Percentiles rank a stretch among this genome's conserved stretches.
These are phyloP conservation scores for Mesorhabditis spiculigera DNA, from an alignment of 2,888 invertebrate genomes.

Conservation along the genomic window DNA sequence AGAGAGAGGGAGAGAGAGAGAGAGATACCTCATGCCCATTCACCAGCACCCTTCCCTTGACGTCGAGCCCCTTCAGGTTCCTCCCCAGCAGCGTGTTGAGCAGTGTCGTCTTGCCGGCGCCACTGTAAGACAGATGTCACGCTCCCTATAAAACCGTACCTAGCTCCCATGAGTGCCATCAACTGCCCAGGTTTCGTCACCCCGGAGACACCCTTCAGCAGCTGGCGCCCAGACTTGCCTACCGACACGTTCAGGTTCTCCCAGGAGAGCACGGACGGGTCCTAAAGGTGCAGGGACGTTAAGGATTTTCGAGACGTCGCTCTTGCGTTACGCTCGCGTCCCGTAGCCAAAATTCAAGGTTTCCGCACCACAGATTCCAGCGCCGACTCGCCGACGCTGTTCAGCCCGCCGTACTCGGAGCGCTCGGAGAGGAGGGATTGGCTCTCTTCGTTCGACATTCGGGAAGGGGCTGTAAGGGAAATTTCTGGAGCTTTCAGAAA, in stretches of 20 bases:
- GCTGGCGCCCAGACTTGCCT: slow-evolving; percentile 16
- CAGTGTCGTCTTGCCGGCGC: slow-evolving; percentile 90
- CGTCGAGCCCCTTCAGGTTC: slow-evolving; percentile 41
- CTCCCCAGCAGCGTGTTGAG: slow-evolving; percentile 74
- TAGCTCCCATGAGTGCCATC: slow-evolving; percentile 26
- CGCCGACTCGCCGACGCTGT: slow-evolving; percentile 26
- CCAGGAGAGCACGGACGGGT: slow-evolving; percentile 4
- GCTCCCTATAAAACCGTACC: slow-evolving; percentile 3
- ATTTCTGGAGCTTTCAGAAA: too few relatives aligned
- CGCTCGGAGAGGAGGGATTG: neutral
- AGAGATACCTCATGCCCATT: slow-evolving; percentile 21
- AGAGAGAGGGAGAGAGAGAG: neutral
- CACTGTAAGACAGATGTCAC: slow-evolving; percentile 60
- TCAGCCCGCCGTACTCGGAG: slow-evolving; percentile 32
- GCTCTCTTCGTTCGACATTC: neutral
- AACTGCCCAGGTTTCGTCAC: slow-evolving; percentile 20
- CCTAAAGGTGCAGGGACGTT: neutral
- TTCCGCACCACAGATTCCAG: slow-evolving; percentile 27
- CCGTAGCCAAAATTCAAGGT: neutral
- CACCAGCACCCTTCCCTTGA: slow-evolving; percentile 50
- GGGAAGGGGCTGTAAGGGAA: too few relatives aligned
- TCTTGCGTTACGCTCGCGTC: too few relatives aligned
- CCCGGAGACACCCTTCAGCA: slow-evolving; percentile 21
- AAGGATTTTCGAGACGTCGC: too few relatives aligned
- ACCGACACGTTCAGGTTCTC: slow-evolving; percentile 15